These are phyloP conservation scores for Pseudomyrmex dendroicus DNA, from an alignment of 1,140 invertebrate genomes.

Conservation along the genomic window DNA sequence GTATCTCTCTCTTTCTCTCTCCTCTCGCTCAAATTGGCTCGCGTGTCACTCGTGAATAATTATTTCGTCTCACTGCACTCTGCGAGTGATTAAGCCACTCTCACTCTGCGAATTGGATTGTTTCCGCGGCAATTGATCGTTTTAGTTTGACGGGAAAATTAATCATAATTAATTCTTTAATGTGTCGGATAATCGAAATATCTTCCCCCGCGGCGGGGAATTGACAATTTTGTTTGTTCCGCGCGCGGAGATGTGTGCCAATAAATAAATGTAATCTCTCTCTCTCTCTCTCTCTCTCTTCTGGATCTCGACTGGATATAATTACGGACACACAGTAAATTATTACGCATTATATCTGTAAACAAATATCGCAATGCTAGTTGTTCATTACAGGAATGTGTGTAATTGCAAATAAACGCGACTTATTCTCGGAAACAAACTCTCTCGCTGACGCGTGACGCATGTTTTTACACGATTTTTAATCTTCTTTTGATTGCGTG, in stretches of 20 bases:
- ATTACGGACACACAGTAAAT: too few species aligned
- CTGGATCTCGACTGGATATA: too few species aligned
- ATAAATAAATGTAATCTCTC: constrained; percentile 11
- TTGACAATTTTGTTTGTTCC: background rate
- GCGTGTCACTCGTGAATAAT: constrained; percentile 24
- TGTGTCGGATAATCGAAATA: constrained; percentile 33
- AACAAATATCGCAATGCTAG: background rate
- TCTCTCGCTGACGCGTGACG: too few species aligned
- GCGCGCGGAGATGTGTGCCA: background rate
- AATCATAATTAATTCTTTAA: constrained; percentile 51
- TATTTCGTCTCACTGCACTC: constrained; percentile 5
- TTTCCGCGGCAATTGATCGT: constrained; percentile 25
- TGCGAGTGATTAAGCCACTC: constrained; percentile 40
- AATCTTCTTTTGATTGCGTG: too few species aligned
- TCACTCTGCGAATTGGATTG: constrained; percentile 16
- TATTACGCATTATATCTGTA: background rate
- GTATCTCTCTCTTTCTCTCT: background rate
- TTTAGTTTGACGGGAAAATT: constrained; percentile 39
- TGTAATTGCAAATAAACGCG: too few species aligned
- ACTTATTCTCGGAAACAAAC: too few species aligned
- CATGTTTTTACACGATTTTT: too few species aligned
- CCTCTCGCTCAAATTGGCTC: background rate
- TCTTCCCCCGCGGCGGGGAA: background rate
- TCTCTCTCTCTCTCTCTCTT: background rate
- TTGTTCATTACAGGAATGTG: too few species aligned